Percentiles rank a stretch among this genome's conserved stretches.
phyloP scores from a whole-genome alignment of 2,888 invertebrate species.

The Capitulum mitella region DNA sequence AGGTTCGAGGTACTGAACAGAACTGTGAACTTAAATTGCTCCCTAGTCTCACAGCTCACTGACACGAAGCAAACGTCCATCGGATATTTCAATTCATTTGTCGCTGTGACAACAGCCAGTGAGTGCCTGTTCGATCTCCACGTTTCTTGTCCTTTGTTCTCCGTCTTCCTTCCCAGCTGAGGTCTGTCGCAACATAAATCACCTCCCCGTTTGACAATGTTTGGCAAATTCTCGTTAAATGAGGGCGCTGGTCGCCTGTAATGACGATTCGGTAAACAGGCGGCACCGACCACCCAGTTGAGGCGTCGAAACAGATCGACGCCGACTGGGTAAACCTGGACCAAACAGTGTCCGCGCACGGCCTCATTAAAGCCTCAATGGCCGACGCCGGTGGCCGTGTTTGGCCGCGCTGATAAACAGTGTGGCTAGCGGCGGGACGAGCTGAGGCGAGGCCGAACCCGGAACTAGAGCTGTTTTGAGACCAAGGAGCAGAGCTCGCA shows the following conservation, averaged over 20 bases:
- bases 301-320: background rate
- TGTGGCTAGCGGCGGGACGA: background rate
- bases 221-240: conserved; percentile 21
- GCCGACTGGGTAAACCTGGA: background rate
- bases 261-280: background rate
- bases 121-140: no score
- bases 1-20: no score
- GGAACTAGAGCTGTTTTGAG: no score
- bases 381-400: background rate
- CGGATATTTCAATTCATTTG: no score
- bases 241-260: conserved; percentile 5
- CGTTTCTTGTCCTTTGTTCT: no score
- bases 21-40: no score
- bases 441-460: no score
- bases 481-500: no score
- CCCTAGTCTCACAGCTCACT: no score
- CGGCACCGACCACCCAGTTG: background rate
- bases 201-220: background rate
- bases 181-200: background rate
- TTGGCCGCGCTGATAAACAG: background rate
- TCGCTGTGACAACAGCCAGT: no score
- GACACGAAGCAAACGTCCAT: no score
- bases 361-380: background rate
- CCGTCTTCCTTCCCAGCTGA: background rate
- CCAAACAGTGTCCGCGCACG: background rate